Evolutionary conservation across 2,113 vertebrate species (phyloP).

Genomic region (Anas platyrhynchos): DNA sequence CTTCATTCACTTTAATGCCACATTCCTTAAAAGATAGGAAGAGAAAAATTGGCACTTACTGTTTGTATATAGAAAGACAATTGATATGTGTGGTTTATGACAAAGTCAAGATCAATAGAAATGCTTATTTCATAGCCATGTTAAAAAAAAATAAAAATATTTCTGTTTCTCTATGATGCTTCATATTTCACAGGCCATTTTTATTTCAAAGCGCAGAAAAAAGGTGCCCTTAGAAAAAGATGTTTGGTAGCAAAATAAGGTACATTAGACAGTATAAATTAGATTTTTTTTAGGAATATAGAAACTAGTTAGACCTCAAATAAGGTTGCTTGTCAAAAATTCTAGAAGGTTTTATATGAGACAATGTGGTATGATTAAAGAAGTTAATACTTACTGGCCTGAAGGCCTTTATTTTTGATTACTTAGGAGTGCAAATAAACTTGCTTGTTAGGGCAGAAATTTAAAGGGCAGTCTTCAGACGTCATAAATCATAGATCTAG

Average conservation of each 20-base stretch:
- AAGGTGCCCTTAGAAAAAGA: constrained; percentile 1
- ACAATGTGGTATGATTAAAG: neutral
- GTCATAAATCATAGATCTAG: constrained; percentile 53
- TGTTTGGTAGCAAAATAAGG: neutral
- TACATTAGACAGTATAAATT: neutral
- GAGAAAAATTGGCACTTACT: neutral
- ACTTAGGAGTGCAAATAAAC: constrained; percentile 37
- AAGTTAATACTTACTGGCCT: constrained; percentile 27
- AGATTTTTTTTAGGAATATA: constrained; percentile 12
- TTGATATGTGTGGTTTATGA: neutral
- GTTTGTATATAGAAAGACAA: neutral
- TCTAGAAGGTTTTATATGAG: neutral
- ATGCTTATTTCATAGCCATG: neutral
- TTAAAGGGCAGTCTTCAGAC: constrained; percentile 56
- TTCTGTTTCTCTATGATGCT: neutral
- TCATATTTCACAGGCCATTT: neutral
- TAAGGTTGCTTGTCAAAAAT: neutral
- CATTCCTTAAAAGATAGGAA: neutral
- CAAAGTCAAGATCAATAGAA: neutral
- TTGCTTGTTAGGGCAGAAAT: constrained; percentile 56
- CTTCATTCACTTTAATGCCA: neutral
- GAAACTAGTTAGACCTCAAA: constrained; percentile 9
- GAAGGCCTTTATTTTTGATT: constrained; percentile 48
- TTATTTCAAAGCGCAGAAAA: neutral
- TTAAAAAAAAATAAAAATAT: neutral